phyloP scores from a whole-genome alignment of 2,113 vertebrate genomes.

The Plecotus auritus region DNA sequence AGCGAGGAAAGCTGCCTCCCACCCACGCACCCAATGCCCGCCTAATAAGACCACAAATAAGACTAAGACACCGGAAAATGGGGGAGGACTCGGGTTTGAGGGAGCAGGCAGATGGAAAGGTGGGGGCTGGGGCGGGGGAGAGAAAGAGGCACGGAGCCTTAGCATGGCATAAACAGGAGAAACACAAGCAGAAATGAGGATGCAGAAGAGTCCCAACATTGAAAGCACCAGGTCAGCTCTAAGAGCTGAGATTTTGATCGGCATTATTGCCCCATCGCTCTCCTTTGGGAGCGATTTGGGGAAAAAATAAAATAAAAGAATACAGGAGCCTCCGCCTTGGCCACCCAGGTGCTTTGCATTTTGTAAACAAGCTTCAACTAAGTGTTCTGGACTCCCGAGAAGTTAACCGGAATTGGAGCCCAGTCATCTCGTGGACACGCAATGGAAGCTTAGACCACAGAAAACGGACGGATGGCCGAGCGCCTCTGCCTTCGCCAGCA shows the following conservation, averaged over 20 bases:
- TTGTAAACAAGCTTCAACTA: neutral
- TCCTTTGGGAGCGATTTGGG: neutral
- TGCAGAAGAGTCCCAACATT: neutral
- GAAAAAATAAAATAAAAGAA: neutral
- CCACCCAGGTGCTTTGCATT: neutral
- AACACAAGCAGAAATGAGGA: neutral
- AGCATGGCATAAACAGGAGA: neutral
- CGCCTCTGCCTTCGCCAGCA: neutral
- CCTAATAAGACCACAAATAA: neutral
- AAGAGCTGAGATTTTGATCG: neutral
- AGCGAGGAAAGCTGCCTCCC: neutral
- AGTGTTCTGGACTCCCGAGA: neutral
- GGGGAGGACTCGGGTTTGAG: too few relatives aligned
- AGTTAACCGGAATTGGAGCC: neutral
- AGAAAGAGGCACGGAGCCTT: fast-evolving
- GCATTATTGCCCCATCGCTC: neutral
- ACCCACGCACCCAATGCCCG: neutral
- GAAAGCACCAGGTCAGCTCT: neutral
- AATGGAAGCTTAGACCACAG: neutral
- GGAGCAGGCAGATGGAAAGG: neutral
- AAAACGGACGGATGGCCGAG: neutral
- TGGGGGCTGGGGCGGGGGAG: fast-evolving
- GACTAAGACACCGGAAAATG: neutral
- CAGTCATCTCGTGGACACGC: neutral
- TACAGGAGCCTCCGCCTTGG: neutral